Conservation (phyloP, 1,140 invertebrate genomes). For the Meloidogyne hapla region DNA sequence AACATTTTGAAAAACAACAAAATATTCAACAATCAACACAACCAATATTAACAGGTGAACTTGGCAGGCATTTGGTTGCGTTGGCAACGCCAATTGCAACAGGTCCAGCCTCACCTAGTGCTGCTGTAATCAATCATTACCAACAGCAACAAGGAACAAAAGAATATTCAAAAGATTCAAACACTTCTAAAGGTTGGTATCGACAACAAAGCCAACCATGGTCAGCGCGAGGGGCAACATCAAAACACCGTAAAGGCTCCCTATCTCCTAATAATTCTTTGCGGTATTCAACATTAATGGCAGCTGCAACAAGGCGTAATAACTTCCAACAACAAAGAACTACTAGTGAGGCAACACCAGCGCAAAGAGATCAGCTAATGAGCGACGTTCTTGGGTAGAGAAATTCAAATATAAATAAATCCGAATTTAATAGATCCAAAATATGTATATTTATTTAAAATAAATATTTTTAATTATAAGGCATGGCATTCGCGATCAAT, state of each 20-base stretch:
- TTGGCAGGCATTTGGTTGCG: neutral
- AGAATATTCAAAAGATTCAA: neutral
- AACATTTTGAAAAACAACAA: neutral
- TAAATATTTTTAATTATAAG: neutral
- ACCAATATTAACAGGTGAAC: too few relatives aligned
- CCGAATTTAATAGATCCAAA: too few relatives aligned
- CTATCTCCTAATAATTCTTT: constrained; percentile 29
- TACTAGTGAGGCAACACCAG: constrained; percentile 27
- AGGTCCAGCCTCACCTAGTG: neutral
- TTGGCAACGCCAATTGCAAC: neutral
- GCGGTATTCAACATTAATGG: constrained; percentile 24
- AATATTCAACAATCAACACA: neutral
- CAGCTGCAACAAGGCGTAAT: constrained; percentile 15
- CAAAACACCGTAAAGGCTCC: constrained; percentile 26
- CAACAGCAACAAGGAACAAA: neutral
- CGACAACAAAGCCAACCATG: constrained; percentile 26
- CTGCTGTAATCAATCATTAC: neutral
- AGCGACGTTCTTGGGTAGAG: constrained; percentile 20
- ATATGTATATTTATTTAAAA: neutral
- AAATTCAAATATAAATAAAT: neutral
- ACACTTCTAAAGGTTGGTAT: neutral
- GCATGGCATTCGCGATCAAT: constrained; percentile 26
- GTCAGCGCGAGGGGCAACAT: constrained; percentile 12
- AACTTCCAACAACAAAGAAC: constrained; percentile 25
- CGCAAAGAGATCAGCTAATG: constrained; percentile 23